A percentile compares a stretch with the other conserved stretches of the same genome.
These are phyloP conservation scores for Cyanoramphus novaezelandiae DNA, from an alignment of 2,113 vertebrate species.

Conservation along the genomic window DNA sequence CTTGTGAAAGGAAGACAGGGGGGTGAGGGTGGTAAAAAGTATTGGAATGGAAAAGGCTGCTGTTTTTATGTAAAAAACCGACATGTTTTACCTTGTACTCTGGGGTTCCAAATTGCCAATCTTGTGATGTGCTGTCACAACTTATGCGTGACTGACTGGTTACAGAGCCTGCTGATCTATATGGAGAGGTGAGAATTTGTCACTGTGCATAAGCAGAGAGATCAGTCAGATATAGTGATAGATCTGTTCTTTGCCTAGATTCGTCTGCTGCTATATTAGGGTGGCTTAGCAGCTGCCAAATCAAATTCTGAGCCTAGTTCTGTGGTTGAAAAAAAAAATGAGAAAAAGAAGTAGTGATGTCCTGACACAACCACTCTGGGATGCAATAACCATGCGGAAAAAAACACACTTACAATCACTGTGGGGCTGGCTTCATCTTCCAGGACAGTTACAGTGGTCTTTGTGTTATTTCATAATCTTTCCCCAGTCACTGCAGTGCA, in stretches of 20 bases:
- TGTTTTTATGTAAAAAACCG: constrained; percentile 54
- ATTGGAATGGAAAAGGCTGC: constrained; percentile 21
- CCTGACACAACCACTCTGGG: constrained; percentile 46
- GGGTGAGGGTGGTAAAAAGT: not conserved
- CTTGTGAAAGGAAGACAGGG: not conserved
- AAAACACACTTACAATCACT: constrained; percentile 9
- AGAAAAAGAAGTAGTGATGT: constrained; percentile 43
- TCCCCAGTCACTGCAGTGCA: not conserved
- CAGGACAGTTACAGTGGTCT: not conserved
- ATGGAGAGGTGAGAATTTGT: constrained; percentile 80
- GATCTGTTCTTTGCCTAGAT: constrained; percentile 76
- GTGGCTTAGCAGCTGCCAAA: constrained; percentile 69
- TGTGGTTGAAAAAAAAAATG: constrained; percentile 58
- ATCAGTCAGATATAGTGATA: constrained; percentile 79
- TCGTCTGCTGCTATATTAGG: constrained; percentile 74
- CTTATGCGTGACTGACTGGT: constrained; percentile 71
- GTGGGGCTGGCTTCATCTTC: not conserved
- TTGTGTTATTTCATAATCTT: not conserved
- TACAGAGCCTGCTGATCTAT: constrained; percentile 75
- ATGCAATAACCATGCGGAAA: constrained; percentile 9
- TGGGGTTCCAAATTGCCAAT: constrained; percentile 63
- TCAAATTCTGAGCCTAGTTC: constrained; percentile 66
- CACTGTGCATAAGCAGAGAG: constrained; percentile 77
- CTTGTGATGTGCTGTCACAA: constrained; percentile 72
- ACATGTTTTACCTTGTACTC: constrained; percentile 70